Percentiles rank a stretch among this genome's conserved stretches.
phyloP scores from a whole-genome alignment of 2,888 invertebrate genomes.

The Microctonus brassicae region DNA sequence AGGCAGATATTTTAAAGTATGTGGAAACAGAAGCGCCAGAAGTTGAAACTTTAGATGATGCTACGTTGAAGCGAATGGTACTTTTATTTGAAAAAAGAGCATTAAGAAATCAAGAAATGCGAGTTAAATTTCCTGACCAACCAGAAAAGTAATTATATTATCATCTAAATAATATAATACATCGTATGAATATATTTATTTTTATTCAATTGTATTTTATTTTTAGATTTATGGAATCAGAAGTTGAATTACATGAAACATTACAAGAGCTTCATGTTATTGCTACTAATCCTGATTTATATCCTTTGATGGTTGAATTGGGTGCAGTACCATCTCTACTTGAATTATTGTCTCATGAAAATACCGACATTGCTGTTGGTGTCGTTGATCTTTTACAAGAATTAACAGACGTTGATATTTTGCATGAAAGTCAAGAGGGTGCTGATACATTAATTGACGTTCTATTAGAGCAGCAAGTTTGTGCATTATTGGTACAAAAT shows the following conservation, averaged over 20 bases:
- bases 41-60: slow-evolving; percentile 90
- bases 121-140: slow-evolving; percentile 97
- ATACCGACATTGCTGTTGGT: slow-evolving; percentile 91
- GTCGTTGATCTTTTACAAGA: slow-evolving; percentile 84
- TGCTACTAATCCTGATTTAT: slow-evolving; percentile 95
- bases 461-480: slow-evolving; percentile 89
- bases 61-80: slow-evolving; percentile 88
- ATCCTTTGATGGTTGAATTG: slow-evolving; percentile 90
- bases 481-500: slow-evolving; percentile 92
- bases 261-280: slow-evolving; percentile 92
- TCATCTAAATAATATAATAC: slow-evolving; percentile 6
- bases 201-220: too few species aligned
- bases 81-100: slow-evolving; percentile 95
- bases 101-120: slow-evolving; percentile 95
- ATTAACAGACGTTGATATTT: slow-evolving; percentile 94
- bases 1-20: slow-evolving; percentile 84
- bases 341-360: slow-evolving; percentile 94
- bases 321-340: slow-evolving; percentile 91
- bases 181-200: neutral
- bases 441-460: slow-evolving; percentile 90
- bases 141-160: slow-evolving; percentile 81
- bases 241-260: slow-evolving; percentile 91
- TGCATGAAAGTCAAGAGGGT: slow-evolving; percentile 94
- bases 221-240: slow-evolving; percentile 93
- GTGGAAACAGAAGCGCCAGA: slow-evolving; percentile 87